Evolutionary conservation across 2,113 vertebrate genomes (phyloP).

Genomic region (Noctilio leporinus): DNA sequence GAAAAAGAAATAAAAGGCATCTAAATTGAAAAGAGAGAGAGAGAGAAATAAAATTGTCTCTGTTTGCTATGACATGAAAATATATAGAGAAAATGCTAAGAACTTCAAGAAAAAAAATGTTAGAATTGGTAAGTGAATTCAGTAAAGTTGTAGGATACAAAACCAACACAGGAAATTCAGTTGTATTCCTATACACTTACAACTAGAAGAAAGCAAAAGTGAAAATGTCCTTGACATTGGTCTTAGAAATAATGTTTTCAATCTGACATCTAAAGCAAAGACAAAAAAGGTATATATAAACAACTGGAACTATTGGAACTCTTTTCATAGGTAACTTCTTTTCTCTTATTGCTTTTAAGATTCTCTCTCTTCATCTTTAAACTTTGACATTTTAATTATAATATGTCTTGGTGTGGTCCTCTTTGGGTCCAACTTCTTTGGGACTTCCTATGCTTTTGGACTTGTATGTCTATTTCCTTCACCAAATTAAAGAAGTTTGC

Average conservation of each 20-base stretch:
- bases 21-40: neutral
- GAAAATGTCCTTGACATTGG: neutral
- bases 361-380: too few species aligned
- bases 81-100: neutral
- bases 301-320: neutral
- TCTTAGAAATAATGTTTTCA: neutral
- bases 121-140: neutral
- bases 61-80: neutral
- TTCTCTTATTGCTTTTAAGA: too few species aligned
- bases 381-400: too few species aligned
- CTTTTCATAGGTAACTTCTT: too few species aligned
- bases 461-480: too few species aligned
- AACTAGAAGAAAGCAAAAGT: neutral
- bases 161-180: neutral
- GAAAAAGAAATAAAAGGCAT: neutral
- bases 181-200: neutral
- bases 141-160: neutral
- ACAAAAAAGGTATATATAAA: neutral
- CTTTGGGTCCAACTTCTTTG: too few species aligned
- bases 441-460: too few species aligned
- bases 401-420: too few species aligned
- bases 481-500: too few species aligned
- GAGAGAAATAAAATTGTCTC: neutral
- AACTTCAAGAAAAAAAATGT: neutral
- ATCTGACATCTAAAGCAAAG: neutral